These are phyloP conservation scores for Rhyzopertha dominica DNA, from an alignment of 1,140 invertebrate genomes.

Conservation along the genomic window DNA sequence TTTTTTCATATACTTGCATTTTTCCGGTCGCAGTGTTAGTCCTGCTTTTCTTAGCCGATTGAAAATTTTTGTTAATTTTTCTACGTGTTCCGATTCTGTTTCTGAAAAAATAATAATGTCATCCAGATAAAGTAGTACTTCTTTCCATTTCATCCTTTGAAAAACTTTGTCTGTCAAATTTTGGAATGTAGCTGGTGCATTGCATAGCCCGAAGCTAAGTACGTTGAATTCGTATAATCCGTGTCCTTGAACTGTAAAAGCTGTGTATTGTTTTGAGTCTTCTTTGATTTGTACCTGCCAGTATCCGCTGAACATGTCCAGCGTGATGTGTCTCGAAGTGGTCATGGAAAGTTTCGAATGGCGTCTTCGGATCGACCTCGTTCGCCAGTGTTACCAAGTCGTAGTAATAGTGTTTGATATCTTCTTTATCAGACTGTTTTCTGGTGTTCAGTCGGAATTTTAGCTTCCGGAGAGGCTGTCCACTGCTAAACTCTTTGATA, in stretches of 20 bases:
- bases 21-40: slow-evolving; percentile 1
- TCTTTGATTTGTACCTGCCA: slow-evolving; percentile 39
- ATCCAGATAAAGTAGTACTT: slow-evolving; percentile 16
- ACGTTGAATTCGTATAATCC: slow-evolving; percentile 26
- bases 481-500: no score
- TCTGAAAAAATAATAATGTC: slow-evolving; percentile 11
- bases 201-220: slow-evolving; percentile 25
- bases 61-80: slow-evolving; percentile 7
- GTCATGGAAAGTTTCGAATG: no score
- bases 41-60: background rate
- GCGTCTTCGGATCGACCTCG: no score
- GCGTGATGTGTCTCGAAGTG: no score
- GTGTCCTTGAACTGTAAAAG: slow-evolving; percentile 33
- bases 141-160: slow-evolving; percentile 20
- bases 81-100: background rate
- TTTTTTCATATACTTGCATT: slow-evolving; percentile 6
- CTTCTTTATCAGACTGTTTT: no score
- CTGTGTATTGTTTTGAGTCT: slow-evolving; percentile 43
- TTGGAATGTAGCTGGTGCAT: slow-evolving; percentile 25
- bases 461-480: no score
- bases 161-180: slow-evolving; percentile 15
- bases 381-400: no score
- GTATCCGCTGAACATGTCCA: slow-evolving; percentile 48
- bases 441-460: no score
- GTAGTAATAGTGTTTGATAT: no score